Evolutionary conservation across 2,888 invertebrate genomes (phyloP).

Genomic region (Sminthurides aquaticus): DNA sequence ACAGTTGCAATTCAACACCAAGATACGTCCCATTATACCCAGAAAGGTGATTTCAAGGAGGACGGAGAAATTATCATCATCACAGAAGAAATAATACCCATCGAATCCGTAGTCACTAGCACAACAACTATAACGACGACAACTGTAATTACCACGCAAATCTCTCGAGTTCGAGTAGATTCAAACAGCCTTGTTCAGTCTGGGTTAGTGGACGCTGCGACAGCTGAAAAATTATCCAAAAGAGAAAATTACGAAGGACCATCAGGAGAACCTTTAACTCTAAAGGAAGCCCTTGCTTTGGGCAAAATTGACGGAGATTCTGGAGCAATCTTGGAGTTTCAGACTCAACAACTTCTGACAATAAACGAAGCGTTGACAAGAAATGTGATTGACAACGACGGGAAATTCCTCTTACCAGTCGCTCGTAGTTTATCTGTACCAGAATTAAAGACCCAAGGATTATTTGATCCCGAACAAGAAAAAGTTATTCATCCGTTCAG

Average conservation of each 20-base stretch:
- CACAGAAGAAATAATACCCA: slow-evolving; percentile 43
- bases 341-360: slow-evolving; percentile 67
- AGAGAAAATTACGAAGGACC: slow-evolving; percentile 54
- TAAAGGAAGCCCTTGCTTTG: slow-evolving; percentile 66
- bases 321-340: slow-evolving; percentile 75
- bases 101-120: slow-evolving; percentile 40
- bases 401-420: slow-evolving; percentile 69
- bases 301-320: slow-evolving; percentile 64
- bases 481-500: slow-evolving; percentile 82
- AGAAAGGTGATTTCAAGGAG: background rate
- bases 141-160: slow-evolving; percentile 41
- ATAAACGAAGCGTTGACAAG: slow-evolving; percentile 76
- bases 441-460: slow-evolving; percentile 76
- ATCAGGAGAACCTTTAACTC: slow-evolving; percentile 56
- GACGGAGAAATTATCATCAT: slow-evolving; percentile 22
- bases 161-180: slow-evolving; percentile 44
- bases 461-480: slow-evolving; percentile 63
- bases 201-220: slow-evolving; percentile 69
- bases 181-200: slow-evolving; percentile 69
- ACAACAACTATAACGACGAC: slow-evolving; percentile 41
- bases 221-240: slow-evolving; percentile 62
- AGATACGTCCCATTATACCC: too few species aligned
- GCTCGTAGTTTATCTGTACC: slow-evolving; percentile 73
- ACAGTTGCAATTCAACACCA: background rate
- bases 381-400: slow-evolving; percentile 71